Evolutionary conservation across 1,140 invertebrate species (phyloP).

Genomic region (Cryptotermes secundus): DNA sequence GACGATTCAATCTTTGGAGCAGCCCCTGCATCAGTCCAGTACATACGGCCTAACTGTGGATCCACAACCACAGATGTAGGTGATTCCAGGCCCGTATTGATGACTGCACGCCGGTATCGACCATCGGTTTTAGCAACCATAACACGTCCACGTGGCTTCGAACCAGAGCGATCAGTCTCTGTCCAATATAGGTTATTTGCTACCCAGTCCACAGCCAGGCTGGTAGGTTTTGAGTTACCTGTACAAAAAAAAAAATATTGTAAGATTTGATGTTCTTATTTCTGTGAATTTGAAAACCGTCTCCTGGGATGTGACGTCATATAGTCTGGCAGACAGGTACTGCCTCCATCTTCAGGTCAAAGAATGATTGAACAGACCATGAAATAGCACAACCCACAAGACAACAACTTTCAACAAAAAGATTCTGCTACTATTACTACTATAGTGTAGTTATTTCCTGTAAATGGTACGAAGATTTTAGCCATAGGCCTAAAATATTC

Average conservation of each 20-base stretch:
- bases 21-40: slow-evolving; percentile 86
- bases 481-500: too few species aligned
- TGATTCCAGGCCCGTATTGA: slow-evolving; percentile 63
- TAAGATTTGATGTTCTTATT: too few species aligned
- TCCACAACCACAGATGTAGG: slow-evolving; percentile 87
- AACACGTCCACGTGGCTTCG: slow-evolving; percentile 67
- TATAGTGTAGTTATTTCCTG: too few species aligned
- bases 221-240: slow-evolving; percentile 76
- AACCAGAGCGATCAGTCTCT: slow-evolving; percentile 74
- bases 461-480: too few species aligned
- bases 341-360: too few species aligned
- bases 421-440: too few species aligned
- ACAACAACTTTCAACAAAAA: too few species aligned
- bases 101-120: slow-evolving; percentile 76
- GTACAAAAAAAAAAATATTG: slow-evolving; percentile 11
- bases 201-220: slow-evolving; percentile 88
- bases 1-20: slow-evolving; percentile 83
- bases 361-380: too few species aligned
- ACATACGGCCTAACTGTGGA: slow-evolving; percentile 80
- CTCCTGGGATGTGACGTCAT: too few species aligned
- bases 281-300: too few species aligned
- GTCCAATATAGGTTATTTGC: slow-evolving; percentile 94
- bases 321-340: too few species aligned
- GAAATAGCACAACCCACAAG: too few species aligned
- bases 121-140: slow-evolving; percentile 89